Evolutionary conservation across 1,140 invertebrate genomes (phyloP), one percentile per base, ranked within the genome.

Genomic region (Acyrthosiphon pisum): DNA sequence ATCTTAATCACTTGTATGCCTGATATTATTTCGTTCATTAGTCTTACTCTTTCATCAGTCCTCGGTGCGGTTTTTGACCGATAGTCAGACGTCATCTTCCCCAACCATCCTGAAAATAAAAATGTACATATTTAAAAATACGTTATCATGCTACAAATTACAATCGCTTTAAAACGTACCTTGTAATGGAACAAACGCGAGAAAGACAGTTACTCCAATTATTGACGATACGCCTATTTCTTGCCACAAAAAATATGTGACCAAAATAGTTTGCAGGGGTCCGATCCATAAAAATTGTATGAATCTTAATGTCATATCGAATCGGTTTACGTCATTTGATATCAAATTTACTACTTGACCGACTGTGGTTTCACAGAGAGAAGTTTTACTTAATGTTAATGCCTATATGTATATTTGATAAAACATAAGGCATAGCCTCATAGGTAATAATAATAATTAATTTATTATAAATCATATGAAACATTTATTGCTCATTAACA

Each of bases 1-100:
- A 99, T 98, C 96, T 99, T 99, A 48, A 99, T 98, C 3, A 98
- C 97, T 95, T 98, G 97, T 94, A 99, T 98, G 1, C 98, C 98
- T 86, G 96, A 96, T 35, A 99, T 97, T 35, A 99, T 98, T 95
- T 99, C 98, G 94, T 97, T 98, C 97, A 99, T 98, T 87, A 98
- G 95, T 88, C 97, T 96, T 2, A 99, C 97, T 94, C 98, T 96
- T 94, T 98, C 97, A 95, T 99, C 98, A 0, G 98, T 98, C 94
- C 96, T 96, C 11, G 96, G 93, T 0, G 98, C 97, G 35, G 97
- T 97, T 94, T 96, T 95, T 90, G 96, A 94, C 93, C 97, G 96
- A 48, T 97, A 96, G 86, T 95, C 95, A 0, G 97, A 96, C 1
- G 97, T 97, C 90, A 96, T 96, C 94, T 96, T 97, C 44, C 97